These are phyloP conservation scores for Oopsacas minuta DNA, from an alignment of 37 sponge, comb jelly and placozoan species.

Conservation along the genomic window DNA sequence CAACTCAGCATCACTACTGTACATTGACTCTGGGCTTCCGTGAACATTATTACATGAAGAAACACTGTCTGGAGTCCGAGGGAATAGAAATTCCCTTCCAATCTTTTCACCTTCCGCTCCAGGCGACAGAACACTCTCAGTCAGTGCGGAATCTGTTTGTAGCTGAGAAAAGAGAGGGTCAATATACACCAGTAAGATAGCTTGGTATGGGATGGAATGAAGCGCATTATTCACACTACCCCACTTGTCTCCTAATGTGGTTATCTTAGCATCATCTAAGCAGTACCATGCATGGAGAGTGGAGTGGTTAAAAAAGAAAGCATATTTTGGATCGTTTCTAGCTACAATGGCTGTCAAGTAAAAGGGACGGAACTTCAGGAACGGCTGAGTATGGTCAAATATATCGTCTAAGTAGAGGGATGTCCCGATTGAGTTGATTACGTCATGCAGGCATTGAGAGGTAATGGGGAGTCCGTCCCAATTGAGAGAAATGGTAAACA, in stretches of 20 bases:
- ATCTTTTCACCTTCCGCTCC: conserved; percentile 9
- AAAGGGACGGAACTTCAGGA: neutral
- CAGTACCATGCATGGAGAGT: conserved; percentile 9
- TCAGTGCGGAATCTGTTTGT: neutral
- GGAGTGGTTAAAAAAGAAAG: conserved; percentile 8
- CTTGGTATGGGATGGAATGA: neutral
- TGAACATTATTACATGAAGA: neutral
- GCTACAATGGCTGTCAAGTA: conserved; percentile 15
- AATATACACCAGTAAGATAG: neutral
- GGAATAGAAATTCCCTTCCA: neutral
- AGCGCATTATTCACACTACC: neutral
- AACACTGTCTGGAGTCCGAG: neutral
- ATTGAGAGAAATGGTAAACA: neutral
- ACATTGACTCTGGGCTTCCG: conserved; percentile 1
- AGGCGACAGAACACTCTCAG: neutral
- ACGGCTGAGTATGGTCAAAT: neutral
- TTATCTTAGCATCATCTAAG: neutral
- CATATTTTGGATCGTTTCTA: neutral
- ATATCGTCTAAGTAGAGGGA: neutral
- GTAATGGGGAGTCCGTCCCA: conserved; percentile 2
- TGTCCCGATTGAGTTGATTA: conserved; percentile 1
- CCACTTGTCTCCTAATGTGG: conserved; percentile 15
- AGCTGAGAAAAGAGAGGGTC: conserved; percentile 3
- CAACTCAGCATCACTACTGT: conserved; percentile 3
- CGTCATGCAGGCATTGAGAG: neutral